Evolutionary conservation across 2,113 vertebrate genomes (phyloP), one percentile per base, ranked within the genome.

Genomic region (Mesocricetus auratus): DNA sequence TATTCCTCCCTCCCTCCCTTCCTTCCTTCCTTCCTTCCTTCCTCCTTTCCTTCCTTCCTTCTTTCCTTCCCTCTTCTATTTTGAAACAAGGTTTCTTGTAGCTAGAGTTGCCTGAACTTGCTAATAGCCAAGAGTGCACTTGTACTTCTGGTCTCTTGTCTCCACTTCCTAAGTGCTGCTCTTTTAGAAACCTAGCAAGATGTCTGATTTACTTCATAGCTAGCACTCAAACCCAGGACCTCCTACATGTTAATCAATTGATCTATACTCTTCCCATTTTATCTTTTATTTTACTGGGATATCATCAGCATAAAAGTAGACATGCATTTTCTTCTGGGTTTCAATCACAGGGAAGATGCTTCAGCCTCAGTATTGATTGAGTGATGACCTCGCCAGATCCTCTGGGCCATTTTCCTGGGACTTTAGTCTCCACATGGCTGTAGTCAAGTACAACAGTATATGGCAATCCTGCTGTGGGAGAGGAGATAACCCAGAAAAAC

Each of bases 401-500:
- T 12, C 19, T 78, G 10, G 17, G 24, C 19, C 1, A 36, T 94
- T 94, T 21, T 71, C 33, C n/a, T 62, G 24, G 21, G 3, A 7
- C 0, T 19, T 92, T 42, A 56, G 24, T 42, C 42, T 7, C 4
- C 0, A 4, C 3, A 9, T 68, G 0, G 15, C 0, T 19, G 17
- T 16, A 74, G 66, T 13, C 33, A 93, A 29, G 17, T 74, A 6
- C 73, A 47, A 91, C 71, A 5, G 4, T 8, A 56, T 62, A 45
- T 62, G 53, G 29, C 10, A 66, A 82, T 53, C 13, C 56, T 33
- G 33, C 53, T 22, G 50, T 12, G 6, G 68, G 33, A 5, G 9
- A 29, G 0, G 26, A 36, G 24, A 16, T 89, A 83, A 79, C 11
- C 2, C 39, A 7, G 64, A 47, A 6, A 68, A 78, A 90, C 4